Evolutionary conservation across 2,888 invertebrate species (phyloP).

Genomic region (Hybos culiciformis): DNA sequence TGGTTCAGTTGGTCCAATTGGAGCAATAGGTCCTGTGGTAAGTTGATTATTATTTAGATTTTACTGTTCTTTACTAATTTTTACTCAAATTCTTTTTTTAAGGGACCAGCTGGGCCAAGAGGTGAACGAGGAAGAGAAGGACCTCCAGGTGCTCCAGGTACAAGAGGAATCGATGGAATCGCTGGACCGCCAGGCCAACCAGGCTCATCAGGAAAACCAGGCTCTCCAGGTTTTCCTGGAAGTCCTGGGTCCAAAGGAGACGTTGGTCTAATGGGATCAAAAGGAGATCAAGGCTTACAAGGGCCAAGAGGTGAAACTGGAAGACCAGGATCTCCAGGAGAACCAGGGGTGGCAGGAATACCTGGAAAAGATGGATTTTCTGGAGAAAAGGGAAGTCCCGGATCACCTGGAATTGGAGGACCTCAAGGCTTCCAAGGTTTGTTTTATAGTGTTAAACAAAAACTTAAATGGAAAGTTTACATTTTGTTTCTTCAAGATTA

Average conservation of each 20-base stretch:
- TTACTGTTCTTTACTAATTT: background rate
- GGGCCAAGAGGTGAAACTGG: slow-evolving; percentile 71
- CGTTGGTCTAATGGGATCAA: slow-evolving; percentile 56
- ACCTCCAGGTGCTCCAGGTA: slow-evolving; percentile 59
- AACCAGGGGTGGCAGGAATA: slow-evolving; percentile 57
- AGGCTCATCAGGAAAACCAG: slow-evolving; percentile 70
- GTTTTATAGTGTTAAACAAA: too few species aligned
- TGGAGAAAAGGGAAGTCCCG: slow-evolving; percentile 68
- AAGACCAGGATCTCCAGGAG: slow-evolving; percentile 62
- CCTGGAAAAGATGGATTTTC: slow-evolving; percentile 68
- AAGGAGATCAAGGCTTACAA: slow-evolving; percentile 70
- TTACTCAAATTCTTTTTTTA: slow-evolving; percentile 9
- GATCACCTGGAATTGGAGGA: slow-evolving; percentile 56
- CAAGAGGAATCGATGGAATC: slow-evolving; percentile 66
- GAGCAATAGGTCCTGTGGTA: slow-evolving; percentile 45
- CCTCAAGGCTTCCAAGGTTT: slow-evolving; percentile 72
- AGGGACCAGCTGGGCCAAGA: slow-evolving; percentile 67
- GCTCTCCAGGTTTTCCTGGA: slow-evolving; percentile 75
- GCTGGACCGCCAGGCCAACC: slow-evolving; percentile 49
- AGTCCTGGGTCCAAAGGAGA: slow-evolving; percentile 67
- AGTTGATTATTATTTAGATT: slow-evolving; percentile 2
- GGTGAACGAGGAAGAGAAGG: slow-evolving; percentile 80
- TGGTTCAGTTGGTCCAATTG: slow-evolving; percentile 59
- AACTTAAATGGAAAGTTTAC: too few species aligned
- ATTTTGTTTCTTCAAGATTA: too few species aligned